Percentiles rank a stretch among this genome's conserved stretches.
Conservation (phyloP, 1,140 invertebrate genomes). For the Bactericera cockerelli region DNA sequence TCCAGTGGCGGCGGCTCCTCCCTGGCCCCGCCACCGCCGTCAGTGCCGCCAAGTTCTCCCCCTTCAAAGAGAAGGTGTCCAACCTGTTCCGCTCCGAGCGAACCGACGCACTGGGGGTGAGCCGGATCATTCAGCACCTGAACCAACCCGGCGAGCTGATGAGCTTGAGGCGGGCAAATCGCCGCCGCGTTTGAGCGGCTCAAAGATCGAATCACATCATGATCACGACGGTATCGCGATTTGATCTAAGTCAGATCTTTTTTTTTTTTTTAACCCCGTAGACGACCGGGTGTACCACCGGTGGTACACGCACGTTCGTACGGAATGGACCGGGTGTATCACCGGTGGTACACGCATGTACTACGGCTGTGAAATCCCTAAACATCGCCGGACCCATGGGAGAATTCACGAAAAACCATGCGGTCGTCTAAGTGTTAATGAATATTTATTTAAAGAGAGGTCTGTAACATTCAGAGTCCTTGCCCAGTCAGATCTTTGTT, state of each 20-base stretch:
- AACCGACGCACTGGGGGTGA: conserved; percentile 44
- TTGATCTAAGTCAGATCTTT: conserved; percentile 44
- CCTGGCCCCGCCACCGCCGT: neutral
- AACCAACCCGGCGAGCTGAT: conserved; percentile 35
- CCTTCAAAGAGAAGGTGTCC: conserved; percentile 46
- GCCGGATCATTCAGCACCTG: conserved; percentile 39
- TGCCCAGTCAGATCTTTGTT: no score
- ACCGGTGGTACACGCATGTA: no score
- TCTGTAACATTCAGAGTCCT: no score
- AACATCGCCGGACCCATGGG: no score
- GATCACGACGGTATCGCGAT: conserved; percentile 75
- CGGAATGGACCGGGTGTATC: no score
- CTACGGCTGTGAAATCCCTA: no score
- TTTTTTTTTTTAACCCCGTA: no score
- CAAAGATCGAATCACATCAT: conserved; percentile 82
- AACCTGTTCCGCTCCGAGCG: conserved; percentile 50
- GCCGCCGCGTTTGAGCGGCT: conserved; percentile 60
- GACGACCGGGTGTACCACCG: no score
- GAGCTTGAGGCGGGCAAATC: conserved; percentile 57
- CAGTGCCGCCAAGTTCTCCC: conserved; percentile 33
- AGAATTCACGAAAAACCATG: no score
- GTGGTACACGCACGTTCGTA: no score
- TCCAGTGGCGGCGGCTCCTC: neutral
- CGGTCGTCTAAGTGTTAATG: no score
- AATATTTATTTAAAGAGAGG: no score